Evolutionary conservation across 2,797 vertebrate species (phyloP), one percentile per base, ranked within the genome.

Genomic region (Gadopsis marmoratus): DNA sequence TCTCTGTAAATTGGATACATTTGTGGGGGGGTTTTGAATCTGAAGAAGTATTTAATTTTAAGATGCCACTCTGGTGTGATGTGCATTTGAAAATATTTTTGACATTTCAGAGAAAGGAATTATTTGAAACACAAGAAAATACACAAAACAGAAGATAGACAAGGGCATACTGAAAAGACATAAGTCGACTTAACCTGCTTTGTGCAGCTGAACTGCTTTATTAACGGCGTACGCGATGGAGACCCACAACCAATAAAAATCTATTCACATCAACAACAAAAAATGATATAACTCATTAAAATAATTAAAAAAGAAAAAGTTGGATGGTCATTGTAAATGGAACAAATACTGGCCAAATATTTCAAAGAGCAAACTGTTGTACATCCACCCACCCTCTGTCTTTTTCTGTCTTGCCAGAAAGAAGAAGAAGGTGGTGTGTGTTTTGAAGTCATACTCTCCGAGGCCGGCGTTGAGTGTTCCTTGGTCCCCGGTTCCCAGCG

Each of bases 351-450:
- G 4, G 39, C n/a, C 26, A 17, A 29, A 55, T 1, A 71, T 54
- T 54, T 64, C 3, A 67, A 50, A 54, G 13, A 79, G 41, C 13
- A 4, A 50, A 51, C 33, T 29, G 5, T 17, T 78, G 29, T 7
- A 45, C 8, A 5, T n/a, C 13, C 33, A 39, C 13, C 16, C 51
- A 31, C 33, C 43, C 4, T 60, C 13, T n/a, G 0, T 69, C 21
- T 59, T 41, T 11, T 0, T 7, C 14, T 82, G 26, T 86, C 10
- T 64, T n/a, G 29, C 19, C 82, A 95, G 93, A 64, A n/a, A n/a
- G n/a, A 96, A 90, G 85, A 96, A 96, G 92, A 97, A 96, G 83
- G 93, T 95, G 74, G 93, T 97, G 56, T 96, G 95, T 81, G 95
- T 95, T 74, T 82, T 97, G 81, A 96, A 96, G 88, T 96, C 92